These are phyloP conservation scores for Apogon talboti DNA, from an alignment of 2,797 vertebrate genomes.

Conservation along the genomic window DNA sequence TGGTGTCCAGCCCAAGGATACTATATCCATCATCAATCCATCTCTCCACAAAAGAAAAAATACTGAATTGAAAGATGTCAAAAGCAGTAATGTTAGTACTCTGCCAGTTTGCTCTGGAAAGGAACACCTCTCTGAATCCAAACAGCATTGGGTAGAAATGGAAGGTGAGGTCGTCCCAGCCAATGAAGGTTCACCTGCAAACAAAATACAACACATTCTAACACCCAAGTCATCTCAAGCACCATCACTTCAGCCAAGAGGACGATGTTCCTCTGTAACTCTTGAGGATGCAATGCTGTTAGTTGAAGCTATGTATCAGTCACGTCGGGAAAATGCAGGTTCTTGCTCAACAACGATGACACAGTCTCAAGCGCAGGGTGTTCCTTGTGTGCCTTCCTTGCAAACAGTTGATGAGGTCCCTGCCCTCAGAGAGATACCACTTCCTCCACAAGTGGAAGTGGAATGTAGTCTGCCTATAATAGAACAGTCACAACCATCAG, in stretches of 20 bases:
- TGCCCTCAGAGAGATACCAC: neutral
- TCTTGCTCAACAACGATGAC: neutral
- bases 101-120: conserved; percentile 12
- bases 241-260: conserved; percentile 11
- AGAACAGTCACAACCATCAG: neutral
- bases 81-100: neutral
- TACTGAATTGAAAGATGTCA: neutral
- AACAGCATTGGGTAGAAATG: neutral
- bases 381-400: neutral
- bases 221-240: conserved; percentile 5
- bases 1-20: neutral
- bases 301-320: conserved; percentile 74
- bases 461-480: neutral
- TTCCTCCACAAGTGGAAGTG: neutral
- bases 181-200: neutral
- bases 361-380: neutral
- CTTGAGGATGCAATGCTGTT: conserved; percentile 76
- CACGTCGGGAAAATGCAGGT: neutral
- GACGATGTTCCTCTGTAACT: conserved; percentile 37
- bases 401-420: conserved; percentile 1
- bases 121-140: neutral
- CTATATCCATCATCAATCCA: neutral
- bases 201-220: neutral
- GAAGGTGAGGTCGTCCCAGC: neutral
- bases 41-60: neutral